Conservation (phyloP, 1,140 invertebrate genomes). For the Drosophila tropicalis region DNA sequence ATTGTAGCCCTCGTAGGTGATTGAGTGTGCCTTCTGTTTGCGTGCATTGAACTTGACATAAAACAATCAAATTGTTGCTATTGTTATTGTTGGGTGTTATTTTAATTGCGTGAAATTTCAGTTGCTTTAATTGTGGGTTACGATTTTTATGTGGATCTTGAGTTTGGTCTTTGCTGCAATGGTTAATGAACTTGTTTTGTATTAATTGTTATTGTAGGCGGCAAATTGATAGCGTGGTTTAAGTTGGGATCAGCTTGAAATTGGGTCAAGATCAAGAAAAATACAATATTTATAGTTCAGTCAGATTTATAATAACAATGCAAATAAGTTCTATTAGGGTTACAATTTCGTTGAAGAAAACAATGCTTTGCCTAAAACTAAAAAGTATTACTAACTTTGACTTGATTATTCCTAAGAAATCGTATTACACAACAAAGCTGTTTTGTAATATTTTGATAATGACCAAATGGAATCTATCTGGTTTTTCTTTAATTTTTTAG, state of each 20-base stretch:
- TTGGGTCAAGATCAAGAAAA: conserved; percentile 41
- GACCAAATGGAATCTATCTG: conserved; percentile 3
- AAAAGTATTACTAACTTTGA: background rate
- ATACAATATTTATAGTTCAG: no score
- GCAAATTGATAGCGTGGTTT: conserved; percentile 33
- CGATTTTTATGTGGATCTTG: conserved; percentile 41
- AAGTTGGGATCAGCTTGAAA: conserved; percentile 26
- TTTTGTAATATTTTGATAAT: conserved; percentile 5
- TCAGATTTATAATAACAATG: no score
- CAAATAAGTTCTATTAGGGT: no score
- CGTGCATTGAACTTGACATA: conserved; percentile 80
- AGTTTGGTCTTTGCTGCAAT: conserved; percentile 21
- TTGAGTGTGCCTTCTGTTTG: conserved; percentile 39
- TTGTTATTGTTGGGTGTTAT: conserved; percentile 49
- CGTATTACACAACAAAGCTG: background rate
- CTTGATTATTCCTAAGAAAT: background rate
- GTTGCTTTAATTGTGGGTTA: conserved; percentile 74
- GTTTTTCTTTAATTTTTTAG: background rate
- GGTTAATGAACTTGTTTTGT: conserved; percentile 48
- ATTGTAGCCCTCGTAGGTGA: conserved; percentile 35
- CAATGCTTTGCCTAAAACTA: background rate
- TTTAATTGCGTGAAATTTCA: conserved; percentile 73
- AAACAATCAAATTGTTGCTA: conserved; percentile 66
- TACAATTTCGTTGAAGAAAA: no score
- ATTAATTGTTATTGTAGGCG: conserved; percentile 2